Conservation (phyloP, 2,113 vertebrate genomes). For the Prochilodus magdalenae region DNA sequence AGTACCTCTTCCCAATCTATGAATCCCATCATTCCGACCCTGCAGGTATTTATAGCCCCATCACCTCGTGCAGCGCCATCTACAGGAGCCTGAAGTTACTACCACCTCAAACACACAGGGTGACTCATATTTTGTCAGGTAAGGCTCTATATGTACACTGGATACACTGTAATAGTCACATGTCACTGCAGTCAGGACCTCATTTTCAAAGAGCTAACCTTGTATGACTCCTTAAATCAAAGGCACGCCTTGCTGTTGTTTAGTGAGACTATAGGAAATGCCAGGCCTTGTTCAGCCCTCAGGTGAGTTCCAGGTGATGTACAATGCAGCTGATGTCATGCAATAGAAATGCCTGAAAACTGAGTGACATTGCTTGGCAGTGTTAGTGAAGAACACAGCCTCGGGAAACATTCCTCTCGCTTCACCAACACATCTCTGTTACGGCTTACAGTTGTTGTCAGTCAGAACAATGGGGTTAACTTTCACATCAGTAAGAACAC, state of each 20-base stretch:
- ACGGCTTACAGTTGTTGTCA: background rate
- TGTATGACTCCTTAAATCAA: background rate
- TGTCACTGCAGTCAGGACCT: background rate
- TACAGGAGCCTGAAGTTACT: too few relatives aligned
- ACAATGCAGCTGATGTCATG: background rate
- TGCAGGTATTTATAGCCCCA: too few relatives aligned
- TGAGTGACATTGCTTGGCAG: background rate
- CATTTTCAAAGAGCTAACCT: background rate
- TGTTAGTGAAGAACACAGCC: conserved; percentile 2
- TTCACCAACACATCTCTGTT: background rate
- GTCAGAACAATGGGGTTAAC: background rate
- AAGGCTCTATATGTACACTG: too few relatives aligned
- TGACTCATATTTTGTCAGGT: too few relatives aligned
- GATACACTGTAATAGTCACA: background rate
- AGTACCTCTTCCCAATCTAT: too few relatives aligned
- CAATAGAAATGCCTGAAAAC: background rate
- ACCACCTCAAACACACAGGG: too few relatives aligned
- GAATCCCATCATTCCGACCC: too few relatives aligned
- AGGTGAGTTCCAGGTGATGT: background rate
- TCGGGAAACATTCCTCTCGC: background rate
- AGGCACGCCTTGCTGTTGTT: background rate
- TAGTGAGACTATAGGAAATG: background rate
- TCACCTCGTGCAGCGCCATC: too few relatives aligned
- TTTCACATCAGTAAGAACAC: background rate
- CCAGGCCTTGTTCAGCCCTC: background rate